phyloP scores from a whole-genome alignment of 2,888 invertebrate species.

The Seladonia tumulorum region DNA sequence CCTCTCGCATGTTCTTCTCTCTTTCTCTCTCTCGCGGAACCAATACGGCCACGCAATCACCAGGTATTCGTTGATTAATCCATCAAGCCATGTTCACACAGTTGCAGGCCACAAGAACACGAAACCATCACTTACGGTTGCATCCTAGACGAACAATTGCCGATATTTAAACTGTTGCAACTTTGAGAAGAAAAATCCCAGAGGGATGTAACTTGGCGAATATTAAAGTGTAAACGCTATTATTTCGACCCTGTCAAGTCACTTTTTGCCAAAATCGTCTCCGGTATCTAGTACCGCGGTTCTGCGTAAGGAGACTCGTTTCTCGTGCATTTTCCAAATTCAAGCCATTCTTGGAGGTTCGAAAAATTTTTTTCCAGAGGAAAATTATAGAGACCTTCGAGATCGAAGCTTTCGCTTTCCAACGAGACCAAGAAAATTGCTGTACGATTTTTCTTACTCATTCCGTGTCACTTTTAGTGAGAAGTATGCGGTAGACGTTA shows the following conservation, averaged over 20 bases:
- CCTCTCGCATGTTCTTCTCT: neutral
- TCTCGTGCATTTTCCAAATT: too few relatives aligned
- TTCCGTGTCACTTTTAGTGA: neutral
- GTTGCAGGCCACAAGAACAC: neutral
- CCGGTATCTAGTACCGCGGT: too few relatives aligned
- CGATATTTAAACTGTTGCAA: neutral
- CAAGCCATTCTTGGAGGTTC: accelerated
- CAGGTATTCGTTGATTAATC: slow-evolving; percentile 2
- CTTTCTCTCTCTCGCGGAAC: neutral
- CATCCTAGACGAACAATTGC: neutral
- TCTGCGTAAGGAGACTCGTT: too few relatives aligned
- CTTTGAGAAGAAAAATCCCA: neutral
- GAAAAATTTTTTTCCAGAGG: too few relatives aligned
- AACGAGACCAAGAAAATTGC: too few relatives aligned
- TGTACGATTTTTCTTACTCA: too few relatives aligned
- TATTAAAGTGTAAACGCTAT: neutral
- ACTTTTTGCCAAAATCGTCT: too few relatives aligned
- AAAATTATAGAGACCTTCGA: too few relatives aligned
- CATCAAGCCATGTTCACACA: neutral
- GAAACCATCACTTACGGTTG: neutral
- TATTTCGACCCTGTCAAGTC: neutral
- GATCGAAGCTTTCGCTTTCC: too few relatives aligned
- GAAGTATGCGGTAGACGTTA: neutral
- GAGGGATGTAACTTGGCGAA: neutral
- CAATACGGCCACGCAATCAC: neutral